Evolutionary conservation across 2,797 vertebrate species (phyloP).

Genomic region (Smutsia gigantea): DNA sequence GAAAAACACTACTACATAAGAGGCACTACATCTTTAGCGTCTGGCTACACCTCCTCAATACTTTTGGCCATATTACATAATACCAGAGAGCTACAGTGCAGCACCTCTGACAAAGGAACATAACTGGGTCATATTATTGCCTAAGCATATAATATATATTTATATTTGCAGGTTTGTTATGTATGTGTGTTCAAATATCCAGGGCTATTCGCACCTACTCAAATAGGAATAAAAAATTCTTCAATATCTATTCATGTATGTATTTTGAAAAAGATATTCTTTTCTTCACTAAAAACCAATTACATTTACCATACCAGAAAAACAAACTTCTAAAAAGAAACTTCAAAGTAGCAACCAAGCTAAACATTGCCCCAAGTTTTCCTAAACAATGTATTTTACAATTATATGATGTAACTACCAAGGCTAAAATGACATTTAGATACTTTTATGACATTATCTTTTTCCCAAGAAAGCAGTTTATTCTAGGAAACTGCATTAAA

Average conservation of each 20-base stretch:
- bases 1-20: neutral
- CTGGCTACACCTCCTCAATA: neutral
- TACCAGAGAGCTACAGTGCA: neutral
- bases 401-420: neutral
- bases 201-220: neutral
- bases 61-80: neutral
- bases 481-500: neutral
- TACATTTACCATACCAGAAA: neutral
- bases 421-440: neutral
- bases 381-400: neutral
- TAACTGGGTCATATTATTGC: neutral
- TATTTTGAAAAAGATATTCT: neutral
- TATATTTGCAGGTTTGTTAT: slow-evolving; percentile 42
- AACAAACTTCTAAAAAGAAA: neutral
- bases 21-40: neutral
- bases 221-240: neutral
- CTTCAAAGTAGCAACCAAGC: neutral
- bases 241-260: neutral
- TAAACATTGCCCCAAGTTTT: neutral
- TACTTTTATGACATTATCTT: neutral
- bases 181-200: neutral
- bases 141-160: neutral
- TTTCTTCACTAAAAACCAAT: slow-evolving; percentile 17
- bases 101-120: neutral
- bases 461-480: slow-evolving; percentile 26